Base-by-base conservation (phyloP, 1,140 invertebrate species). In the Macrosteles quadrilineatus region DNA sequence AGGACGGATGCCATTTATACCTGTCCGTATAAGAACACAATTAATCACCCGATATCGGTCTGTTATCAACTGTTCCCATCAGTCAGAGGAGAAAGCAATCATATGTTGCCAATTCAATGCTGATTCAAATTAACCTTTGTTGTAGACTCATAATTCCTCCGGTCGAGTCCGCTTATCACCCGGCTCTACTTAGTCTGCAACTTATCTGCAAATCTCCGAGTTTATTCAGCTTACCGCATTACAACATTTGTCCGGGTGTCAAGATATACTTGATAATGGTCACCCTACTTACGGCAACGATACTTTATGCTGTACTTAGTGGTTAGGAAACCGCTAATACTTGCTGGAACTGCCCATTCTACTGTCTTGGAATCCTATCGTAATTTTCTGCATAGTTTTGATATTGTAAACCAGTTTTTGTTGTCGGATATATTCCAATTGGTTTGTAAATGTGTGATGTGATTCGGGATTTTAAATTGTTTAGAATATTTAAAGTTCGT, bases 91-190 rank as follows among this genome's bases (percentile, higher is more conserved):
- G 55, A 59, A 59, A 59, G 55, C 55, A 59, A 59, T 59, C 55
- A 59, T 59, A 59, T 59, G 55, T 59, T 59, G 55, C 55, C 55
- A 59, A 59, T 59, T 29, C 55, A 59, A 59, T 59, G 55, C 23
- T 59, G 55, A 59, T 59, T 59, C 55, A 27, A 21, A 29, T 59
- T 59, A 59, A 59, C 55, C 55, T 59, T 36, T 36, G 32, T 36
- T 36, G 32, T 36, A 14, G 32, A 14, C 32, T 36, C 32, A 36
- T 36, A 36, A 36, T 36, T 36, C 32, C 32, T 36, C 32, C 4
- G 14, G 4, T 36, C 32, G 32, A 4, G 4, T 4, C 32, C 32
- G 32, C 32, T 36, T 36, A 36, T 23, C 21, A 50, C 47, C 47
- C 17, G 4, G n/a, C 17, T 50, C 47, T 50, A 50, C 47, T 50